Evolutionary conservation across 1,140 invertebrate genomes (phyloP).

Genomic region (Ceratina australensis): DNA sequence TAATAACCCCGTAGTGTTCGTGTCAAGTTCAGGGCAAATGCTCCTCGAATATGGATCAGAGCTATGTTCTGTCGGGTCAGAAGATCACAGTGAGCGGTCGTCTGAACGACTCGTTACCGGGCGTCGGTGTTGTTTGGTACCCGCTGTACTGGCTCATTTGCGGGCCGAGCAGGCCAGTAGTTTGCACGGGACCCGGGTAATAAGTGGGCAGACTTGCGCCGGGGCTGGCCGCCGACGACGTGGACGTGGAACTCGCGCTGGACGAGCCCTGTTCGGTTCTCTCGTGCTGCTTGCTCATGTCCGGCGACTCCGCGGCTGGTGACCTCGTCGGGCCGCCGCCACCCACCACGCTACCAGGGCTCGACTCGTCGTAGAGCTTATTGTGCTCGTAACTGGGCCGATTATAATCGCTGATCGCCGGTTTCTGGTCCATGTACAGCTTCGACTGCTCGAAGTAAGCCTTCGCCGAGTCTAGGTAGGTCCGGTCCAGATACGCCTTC

Average conservation of each 20-base stretch:
- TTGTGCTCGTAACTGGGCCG: conserved; percentile 78
- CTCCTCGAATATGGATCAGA: conserved; percentile 69
- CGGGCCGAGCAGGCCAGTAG: conserved; percentile 76
- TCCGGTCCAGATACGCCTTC: conserved; percentile 85
- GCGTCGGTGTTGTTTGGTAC: conserved; percentile 80
- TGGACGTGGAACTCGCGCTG: conserved; percentile 79
- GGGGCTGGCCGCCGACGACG: conserved; percentile 84
- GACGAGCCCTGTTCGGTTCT: conserved; percentile 80
- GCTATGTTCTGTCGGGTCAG: conserved; percentile 86
- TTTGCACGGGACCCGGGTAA: conserved; percentile 81
- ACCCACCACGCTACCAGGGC: conserved; percentile 79
- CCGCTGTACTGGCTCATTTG: conserved; percentile 84
- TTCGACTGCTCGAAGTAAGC: conserved; percentile 88
- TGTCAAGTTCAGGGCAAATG: conserved; percentile 42
- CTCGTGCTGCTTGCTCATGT: conserved; percentile 79
- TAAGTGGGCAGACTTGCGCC: conserved; percentile 81
- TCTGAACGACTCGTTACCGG: conserved; percentile 84
- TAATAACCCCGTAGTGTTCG: background rate
- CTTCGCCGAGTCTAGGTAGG: conserved; percentile 85
- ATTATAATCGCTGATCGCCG: conserved; percentile 75
- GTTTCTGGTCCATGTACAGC: conserved; percentile 89
- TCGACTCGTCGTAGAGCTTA: conserved; percentile 84
- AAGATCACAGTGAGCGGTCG: conserved; percentile 91
- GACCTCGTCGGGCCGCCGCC: conserved; percentile 78
- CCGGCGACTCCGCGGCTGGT: conserved; percentile 82